Conservation (phyloP, 2,888 invertebrate genomes). For the Zhengitettix transpicula region DNA sequence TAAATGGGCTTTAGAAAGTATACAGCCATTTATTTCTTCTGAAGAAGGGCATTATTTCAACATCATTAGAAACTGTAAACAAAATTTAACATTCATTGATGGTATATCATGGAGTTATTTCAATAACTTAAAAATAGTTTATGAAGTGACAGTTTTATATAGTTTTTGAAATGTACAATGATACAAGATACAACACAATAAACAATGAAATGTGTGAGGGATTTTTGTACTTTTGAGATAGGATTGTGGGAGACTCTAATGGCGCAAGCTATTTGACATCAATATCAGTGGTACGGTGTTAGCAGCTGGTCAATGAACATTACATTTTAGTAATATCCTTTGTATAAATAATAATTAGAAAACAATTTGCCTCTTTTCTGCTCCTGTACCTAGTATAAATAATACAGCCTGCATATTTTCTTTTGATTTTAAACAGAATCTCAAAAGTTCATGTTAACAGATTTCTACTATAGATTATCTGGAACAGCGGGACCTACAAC, state of each 20-base stretch:
- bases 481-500: constrained; percentile 5
- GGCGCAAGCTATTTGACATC: background rate
- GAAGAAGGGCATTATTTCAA: too few relatives aligned
- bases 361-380: background rate
- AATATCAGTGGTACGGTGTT: background rate
- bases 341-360: background rate
- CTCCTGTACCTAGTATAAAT: background rate
- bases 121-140: background rate
- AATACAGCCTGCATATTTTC: background rate
- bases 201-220: background rate
- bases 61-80: too few relatives aligned
- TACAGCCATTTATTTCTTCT: too few relatives aligned
- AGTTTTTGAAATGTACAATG: background rate
- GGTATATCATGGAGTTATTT: background rate
- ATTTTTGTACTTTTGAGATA: background rate
- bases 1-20: too few relatives aligned
- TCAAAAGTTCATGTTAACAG: background rate
- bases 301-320: background rate
- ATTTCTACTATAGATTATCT: background rate
- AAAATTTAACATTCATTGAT: too few relatives aligned
- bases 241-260: background rate
- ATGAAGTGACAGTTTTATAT: background rate
- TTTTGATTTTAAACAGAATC: background rate
- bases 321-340: background rate
- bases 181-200: background rate